Base-by-base conservation (phyloP, 2,113 vertebrate species). In the Anolis carolinensis region DNA sequence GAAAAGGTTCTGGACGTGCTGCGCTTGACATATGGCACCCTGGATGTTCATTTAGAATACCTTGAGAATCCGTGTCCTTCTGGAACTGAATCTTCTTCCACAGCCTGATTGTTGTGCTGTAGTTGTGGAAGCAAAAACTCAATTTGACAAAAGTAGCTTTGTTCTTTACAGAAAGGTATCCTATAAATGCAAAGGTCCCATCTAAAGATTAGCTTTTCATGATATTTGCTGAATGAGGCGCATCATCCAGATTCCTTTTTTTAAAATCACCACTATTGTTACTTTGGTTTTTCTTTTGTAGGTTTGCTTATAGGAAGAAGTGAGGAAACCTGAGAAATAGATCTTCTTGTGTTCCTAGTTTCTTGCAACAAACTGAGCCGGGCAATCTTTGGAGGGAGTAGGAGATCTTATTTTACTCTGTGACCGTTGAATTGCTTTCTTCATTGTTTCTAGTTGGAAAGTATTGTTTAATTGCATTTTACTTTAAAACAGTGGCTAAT, bases 21-120 rank as follows among this genome's bases (percentile, higher is more conserved):
- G 0, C 93, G 79, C 79, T 92, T 89, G 0, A 90, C 97, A 34
- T 99, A 98, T 27, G 98, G 97, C 36, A 75, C 91, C 2, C 90
- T 99, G 90, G 97, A 98, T 32, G 75, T 98, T 85, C 97, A 98
- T 89, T 97, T 96, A 90, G 97, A 97, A 82, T 98, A 98, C 79
- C 95, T 95, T 52, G 74, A 78, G 84, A 89, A 91, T 30, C 84
- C 93, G 0, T 68, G 94, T n/a, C 88, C 93, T 39, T 63, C 87
- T 0, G 96, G 93, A 94, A 67, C n/a, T 63, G 87, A 55, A 36
- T 68, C 79, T 25, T 7, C 5, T 1, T 44, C 0, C 80, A 87
- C 48, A 30, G 71, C 6, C 68, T 71, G 72, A 55, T 36, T 81
- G 1, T n/a, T 81, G 70, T 70, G n/a, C 36, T 34, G 79, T 85